phyloP scores from a whole-genome alignment of 1,140 invertebrate species.

The Pteromalus puparum region DNA sequence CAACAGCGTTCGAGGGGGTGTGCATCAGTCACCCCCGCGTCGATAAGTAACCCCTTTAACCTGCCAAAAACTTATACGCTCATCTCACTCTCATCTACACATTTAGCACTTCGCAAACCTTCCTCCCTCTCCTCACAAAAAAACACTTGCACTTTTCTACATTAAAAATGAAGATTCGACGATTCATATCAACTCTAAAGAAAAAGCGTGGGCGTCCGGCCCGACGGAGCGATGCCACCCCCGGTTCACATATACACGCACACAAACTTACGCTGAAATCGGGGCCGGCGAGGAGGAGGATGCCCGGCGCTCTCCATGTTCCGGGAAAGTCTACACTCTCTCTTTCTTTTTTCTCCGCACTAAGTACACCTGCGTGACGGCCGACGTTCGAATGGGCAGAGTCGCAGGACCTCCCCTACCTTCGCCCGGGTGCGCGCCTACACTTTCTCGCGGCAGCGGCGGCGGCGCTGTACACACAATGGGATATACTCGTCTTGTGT shows the following conservation, averaged over 20 bases:
- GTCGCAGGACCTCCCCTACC: not conserved
- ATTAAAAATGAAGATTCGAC: not conserved
- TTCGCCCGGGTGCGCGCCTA: constrained; percentile 19
- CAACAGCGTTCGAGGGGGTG: not conserved
- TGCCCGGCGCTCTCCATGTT: constrained; percentile 13
- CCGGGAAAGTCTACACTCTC: not conserved
- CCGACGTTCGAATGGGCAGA: not conserved
- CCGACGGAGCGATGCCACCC: not conserved
- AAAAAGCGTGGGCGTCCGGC: no score
- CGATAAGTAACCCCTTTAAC: constrained; percentile 30
- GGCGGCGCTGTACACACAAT: not conserved
- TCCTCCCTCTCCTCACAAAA: not conserved
- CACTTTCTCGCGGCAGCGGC: not conserved
- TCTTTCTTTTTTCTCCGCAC: not conserved
- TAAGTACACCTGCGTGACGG: constrained; percentile 6
- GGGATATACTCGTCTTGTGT: not conserved
- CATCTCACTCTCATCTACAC: not conserved
- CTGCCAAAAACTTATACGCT: not conserved
- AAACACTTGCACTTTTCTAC: not conserved
- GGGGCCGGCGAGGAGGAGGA: constrained; percentile 19
- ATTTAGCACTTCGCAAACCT: no score
- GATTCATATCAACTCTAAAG: no score
- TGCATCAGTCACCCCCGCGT: not conserved
- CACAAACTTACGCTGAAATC: constrained; percentile 26
- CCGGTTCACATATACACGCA: no score